phyloP scores from a whole-genome alignment of 2,888 invertebrate genomes.

The Hydrotaea cyrtoneurina region DNA sequence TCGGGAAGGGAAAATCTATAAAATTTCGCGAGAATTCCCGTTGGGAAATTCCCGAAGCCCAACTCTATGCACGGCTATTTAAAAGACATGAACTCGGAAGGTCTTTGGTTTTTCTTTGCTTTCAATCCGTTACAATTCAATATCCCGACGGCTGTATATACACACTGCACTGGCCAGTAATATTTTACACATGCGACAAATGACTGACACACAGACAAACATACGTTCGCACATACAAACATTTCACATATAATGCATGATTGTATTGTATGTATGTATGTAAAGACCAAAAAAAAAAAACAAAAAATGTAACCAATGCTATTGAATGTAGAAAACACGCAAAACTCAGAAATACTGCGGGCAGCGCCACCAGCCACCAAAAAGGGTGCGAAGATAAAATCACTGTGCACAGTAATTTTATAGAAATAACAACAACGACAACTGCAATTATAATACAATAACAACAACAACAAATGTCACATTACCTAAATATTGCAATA shows the following conservation, averaged over 20 bases:
- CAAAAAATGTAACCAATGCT: constrained; percentile 18
- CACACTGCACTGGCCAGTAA: background rate
- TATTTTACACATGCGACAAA: background rate
- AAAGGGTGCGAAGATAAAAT: constrained; percentile 59
- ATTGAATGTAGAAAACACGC: constrained; percentile 20
- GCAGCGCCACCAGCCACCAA: background rate
- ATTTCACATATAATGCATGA: background rate
- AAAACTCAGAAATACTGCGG: background rate
- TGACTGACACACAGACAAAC: background rate
- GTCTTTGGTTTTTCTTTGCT: no score
- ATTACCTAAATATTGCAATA: constrained; percentile 9
- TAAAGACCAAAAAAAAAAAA: no score
- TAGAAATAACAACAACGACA: constrained; percentile 1
- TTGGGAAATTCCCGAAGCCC: no score
- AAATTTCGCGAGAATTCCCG: no score
- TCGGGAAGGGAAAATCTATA: no score
- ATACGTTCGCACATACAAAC: no score
- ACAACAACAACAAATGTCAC: background rate
- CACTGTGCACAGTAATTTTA: constrained; percentile 13
- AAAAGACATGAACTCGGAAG: no score
- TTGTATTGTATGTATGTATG: background rate
- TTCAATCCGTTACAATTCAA: background rate
- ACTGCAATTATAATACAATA: background rate
- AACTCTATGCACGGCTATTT: no score
- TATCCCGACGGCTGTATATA: background rate